Evolutionary conservation across 2,797 vertebrate genomes (phyloP), one percentile per base, ranked within the genome.

Genomic region (Carcharodon carcharias): DNA sequence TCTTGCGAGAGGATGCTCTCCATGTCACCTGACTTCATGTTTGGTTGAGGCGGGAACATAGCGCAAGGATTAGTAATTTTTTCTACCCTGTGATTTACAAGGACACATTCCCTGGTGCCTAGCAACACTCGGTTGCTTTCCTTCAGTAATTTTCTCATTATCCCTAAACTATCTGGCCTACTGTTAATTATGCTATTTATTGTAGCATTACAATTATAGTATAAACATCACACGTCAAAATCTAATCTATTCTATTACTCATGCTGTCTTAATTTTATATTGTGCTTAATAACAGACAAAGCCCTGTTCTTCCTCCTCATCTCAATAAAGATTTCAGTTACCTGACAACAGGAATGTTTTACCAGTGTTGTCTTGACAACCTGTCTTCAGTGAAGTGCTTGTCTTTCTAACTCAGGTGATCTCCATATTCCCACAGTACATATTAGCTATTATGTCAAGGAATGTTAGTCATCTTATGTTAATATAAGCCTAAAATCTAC

Each of bases 191-290:
- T 45, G n/a, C 65, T 21, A 61, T 92, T 63, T 92, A 93, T 63
- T 93, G 63, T 45, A 67, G n/a, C 45, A 67, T 3, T 65, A 26
- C 89, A 92, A 63, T 92, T 21, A 63, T 35, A 21, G 61, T 67
- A 26, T 45, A 93, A 93, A 93, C 91, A 93, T 93, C 91, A 45
- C 91, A 23, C 4, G n/a, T 65, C 91, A 67, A 67, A 21, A 28
- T 93, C n/a, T 65, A 67, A 92, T 92, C 73, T 92, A n/a, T 93
- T 65, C 61, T 45, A 93, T 93, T 93, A 93, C 63, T 93, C 91
- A 93, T 4, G 3, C 88, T 93, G 91, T 40, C 58, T 92, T 63
- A 63, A 63, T 63, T 45, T 67, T 93, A 93, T 65, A 93, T 93
- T 93, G 61, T 65, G n/a, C n/a, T 45, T 45, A 40, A 45, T 93